Conservation (phyloP, 1,140 invertebrate species). For the Papilio glaucus region DNA sequence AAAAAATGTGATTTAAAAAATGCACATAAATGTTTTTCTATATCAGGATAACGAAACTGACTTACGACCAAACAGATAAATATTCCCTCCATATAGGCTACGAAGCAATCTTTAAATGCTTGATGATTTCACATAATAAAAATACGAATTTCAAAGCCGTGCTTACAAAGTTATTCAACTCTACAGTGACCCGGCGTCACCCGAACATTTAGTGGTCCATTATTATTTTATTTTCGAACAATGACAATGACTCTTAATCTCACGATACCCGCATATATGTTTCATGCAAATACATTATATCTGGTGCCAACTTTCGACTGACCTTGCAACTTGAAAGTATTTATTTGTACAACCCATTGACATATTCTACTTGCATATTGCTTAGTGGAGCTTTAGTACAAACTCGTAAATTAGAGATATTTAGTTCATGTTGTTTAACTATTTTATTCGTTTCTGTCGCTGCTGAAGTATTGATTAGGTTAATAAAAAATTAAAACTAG, state of each 20-base stretch:
- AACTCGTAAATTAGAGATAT: neutral
- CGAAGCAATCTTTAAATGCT: no score
- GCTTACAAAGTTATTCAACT: neutral
- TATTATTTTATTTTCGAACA: neutral
- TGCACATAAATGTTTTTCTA: no score
- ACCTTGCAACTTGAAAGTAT: conserved; percentile 8
- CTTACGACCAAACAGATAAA: no score
- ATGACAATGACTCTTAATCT: no score
- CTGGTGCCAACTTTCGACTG: conserved; percentile 1
- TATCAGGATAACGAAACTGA: no score
- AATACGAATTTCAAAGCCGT: neutral
- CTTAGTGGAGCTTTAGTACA: neutral
- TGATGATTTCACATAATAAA: no score
- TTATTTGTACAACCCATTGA: neutral
- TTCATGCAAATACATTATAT: neutral
- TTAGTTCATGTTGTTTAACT: neutral
- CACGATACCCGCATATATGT: no score
- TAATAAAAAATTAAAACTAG: no score
- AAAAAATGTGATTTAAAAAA: no score
- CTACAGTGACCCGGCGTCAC: neutral
- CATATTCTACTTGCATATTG: neutral
- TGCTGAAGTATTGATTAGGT: no score
- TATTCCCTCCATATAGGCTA: no score
- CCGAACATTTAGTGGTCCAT: neutral
- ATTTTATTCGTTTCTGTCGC: neutral